Percentiles rank a stretch among this genome's conserved stretches.
Evolutionary conservation across 2,797 vertebrate genomes (phyloP).

Genomic region (Typhlichthys subterraneus): DNA sequence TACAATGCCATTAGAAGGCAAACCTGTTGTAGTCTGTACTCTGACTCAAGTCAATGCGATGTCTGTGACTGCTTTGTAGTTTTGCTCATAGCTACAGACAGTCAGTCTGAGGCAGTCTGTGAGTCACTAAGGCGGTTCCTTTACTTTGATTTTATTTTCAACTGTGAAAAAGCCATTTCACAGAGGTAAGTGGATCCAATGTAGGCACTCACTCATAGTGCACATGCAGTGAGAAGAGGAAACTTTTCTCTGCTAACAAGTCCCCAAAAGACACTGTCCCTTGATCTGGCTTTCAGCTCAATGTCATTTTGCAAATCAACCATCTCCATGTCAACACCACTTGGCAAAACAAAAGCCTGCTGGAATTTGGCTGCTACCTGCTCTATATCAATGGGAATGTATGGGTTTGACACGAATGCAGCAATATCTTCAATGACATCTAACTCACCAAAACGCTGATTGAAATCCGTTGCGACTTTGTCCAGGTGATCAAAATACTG

Average conservation of each 20-base stretch:
- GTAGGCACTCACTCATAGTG: not conserved
- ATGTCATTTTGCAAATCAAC: too few species aligned
- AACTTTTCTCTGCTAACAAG: constrained; percentile 22
- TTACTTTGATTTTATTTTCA: constrained; percentile 13
- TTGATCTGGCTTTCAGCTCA: constrained; percentile 20
- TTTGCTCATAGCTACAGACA: constrained; percentile 20
- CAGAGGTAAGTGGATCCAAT: constrained; percentile 32
- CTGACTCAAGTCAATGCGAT: too few species aligned
- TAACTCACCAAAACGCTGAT: constrained; percentile 18
- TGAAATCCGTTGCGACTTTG: constrained; percentile 11
- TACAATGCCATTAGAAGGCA: too few species aligned
- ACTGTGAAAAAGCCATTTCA: not conserved
- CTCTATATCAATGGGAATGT: constrained; percentile 17
- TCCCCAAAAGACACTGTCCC: constrained; percentile 30
- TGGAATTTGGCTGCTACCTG: not conserved
- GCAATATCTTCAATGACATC: not conserved
- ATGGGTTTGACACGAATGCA: constrained; percentile 4
- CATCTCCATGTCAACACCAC: constrained; percentile 3
- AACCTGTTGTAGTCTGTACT: too few species aligned
- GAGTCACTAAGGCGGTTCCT: constrained; percentile 8
- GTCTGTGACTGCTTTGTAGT: constrained; percentile 7
- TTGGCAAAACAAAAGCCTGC: not conserved
- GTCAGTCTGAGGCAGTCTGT: constrained; percentile 24
- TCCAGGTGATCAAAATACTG: constrained; percentile 13
- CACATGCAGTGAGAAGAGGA: constrained; percentile 18